A percentile compares a stretch with the other conserved stretches of the same genome.
Conservation (phyloP, 2,113 vertebrate genomes). For the Pteropus alecto region DNA sequence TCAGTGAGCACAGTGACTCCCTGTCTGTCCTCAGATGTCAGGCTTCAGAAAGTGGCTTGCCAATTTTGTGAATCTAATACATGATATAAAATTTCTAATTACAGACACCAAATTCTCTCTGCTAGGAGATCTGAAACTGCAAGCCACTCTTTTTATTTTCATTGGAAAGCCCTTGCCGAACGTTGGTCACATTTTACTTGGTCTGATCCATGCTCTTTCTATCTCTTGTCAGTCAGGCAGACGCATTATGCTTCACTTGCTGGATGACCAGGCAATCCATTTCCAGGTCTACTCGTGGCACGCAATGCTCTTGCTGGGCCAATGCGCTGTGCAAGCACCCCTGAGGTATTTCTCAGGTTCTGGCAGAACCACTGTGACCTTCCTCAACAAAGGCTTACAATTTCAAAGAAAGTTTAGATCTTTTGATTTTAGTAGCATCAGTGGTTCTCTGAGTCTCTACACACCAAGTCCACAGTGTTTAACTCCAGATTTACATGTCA, state of each 20-base stretch:
- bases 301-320: constrained; percentile 8
- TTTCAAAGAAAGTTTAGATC: neutral
- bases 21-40: constrained; percentile 39
- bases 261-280: constrained; percentile 33
- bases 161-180: constrained; percentile 54
- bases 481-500: neutral
- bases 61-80: constrained; percentile 59
- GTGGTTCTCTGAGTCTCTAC: neutral
- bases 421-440: neutral
- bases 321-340: neutral
- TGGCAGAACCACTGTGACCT: neutral
- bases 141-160: constrained; percentile 53
- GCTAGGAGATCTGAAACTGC: constrained; percentile 43
- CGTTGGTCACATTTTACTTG: constrained; percentile 31
- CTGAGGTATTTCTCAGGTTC: constrained; percentile 40
- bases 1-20: neutral
- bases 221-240: constrained; percentile 61
- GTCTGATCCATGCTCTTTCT: constrained; percentile 48
- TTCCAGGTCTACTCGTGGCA: neutral
- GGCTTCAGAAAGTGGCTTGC: constrained; percentile 36
- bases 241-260: constrained; percentile 14
- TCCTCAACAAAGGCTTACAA: constrained; percentile 24
- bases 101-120: constrained; percentile 57
- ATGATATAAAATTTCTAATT: constrained; percentile 66
- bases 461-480: neutral